Percentiles rank a stretch among this genome's conserved stretches.
These are phyloP conservation scores for Tretioscincus oriximinensis DNA, from an alignment of 2,113 vertebrate genomes.

Conservation along the genomic window DNA sequence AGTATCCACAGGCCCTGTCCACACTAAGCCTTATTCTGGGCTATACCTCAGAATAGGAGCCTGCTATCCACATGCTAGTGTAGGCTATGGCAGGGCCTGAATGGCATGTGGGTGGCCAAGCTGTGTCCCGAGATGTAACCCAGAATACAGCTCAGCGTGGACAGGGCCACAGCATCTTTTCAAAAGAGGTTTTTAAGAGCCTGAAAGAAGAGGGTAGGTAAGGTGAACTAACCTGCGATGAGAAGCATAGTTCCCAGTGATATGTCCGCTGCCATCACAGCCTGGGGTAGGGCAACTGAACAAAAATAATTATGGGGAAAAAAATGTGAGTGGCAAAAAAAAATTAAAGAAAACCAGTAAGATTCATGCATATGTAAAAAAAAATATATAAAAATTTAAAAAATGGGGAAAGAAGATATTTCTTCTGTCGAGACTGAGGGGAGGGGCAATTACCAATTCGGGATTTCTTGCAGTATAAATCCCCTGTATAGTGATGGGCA, in stretches of 20 bases:
- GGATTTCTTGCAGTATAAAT: background rate
- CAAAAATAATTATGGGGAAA: constrained; percentile 58
- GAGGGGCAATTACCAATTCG: background rate
- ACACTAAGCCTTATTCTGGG: no score
- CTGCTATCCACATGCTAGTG: no score
- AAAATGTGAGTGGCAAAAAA: constrained; percentile 38
- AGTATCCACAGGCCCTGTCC: constrained; percentile 50
- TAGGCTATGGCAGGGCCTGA: no score
- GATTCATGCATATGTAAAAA: background rate
- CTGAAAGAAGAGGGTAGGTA: constrained; percentile 15
- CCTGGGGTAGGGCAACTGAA: constrained; percentile 95
- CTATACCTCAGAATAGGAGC: no score
- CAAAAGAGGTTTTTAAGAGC: constrained; percentile 41
- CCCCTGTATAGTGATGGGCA: background rate
- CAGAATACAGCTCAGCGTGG: no score
- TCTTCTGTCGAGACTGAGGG: background rate
- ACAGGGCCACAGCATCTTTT: constrained; percentile 11
- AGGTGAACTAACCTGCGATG: constrained; percentile 89
- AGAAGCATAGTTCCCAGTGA: constrained; percentile 98
- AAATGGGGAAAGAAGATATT: constrained; percentile 5
- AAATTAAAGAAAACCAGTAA: background rate
- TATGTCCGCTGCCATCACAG: constrained; percentile 97
- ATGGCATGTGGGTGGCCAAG: no score
- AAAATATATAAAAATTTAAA: constrained; percentile 17
- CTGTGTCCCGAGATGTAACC: no score